These are phyloP conservation scores for Sebastes vulpes DNA, from an alignment of 2,797 vertebrate genomes.

Conservation along the genomic window DNA sequence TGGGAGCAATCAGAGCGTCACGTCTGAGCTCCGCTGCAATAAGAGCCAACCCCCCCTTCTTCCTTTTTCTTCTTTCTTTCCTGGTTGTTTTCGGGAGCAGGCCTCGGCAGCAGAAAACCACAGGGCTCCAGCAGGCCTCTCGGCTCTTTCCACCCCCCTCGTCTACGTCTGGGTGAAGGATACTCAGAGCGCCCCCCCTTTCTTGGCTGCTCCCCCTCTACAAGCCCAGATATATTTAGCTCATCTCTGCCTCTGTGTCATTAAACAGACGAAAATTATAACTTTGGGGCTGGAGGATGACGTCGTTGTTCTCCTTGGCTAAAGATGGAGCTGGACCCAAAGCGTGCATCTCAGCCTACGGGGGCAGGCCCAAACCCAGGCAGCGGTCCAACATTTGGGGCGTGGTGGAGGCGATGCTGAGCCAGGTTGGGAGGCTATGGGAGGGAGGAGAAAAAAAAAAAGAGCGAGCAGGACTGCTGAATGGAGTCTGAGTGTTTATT, in stretches of 20 bases:
- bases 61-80: slow-evolving; percentile 53
- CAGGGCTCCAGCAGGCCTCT: slow-evolving; percentile 70
- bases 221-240: slow-evolving; percentile 79
- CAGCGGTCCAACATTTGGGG: slow-evolving; percentile 57
- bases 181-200: slow-evolving; percentile 29
- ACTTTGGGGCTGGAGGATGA: slow-evolving; percentile 67
- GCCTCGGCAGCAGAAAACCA: slow-evolving; percentile 68
- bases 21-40: slow-evolving; percentile 74
- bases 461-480: slow-evolving; percentile 27
- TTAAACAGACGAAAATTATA: slow-evolving; percentile 85
- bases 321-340: slow-evolving; percentile 20
- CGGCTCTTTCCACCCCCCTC: slow-evolving; percentile 21
- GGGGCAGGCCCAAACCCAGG: slow-evolving; percentile 38
- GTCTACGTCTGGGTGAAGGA: slow-evolving; percentile 41
- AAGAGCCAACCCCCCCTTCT: slow-evolving; percentile 31
- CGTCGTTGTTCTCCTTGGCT: slow-evolving; percentile 69
- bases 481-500: slow-evolving; percentile 62
- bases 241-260: slow-evolving; percentile 77
- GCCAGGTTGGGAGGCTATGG: slow-evolving; percentile 46
- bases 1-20: slow-evolving; percentile 82
- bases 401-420: slow-evolving; percentile 52
- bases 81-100: slow-evolving; percentile 68
- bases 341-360: slow-evolving; percentile 30
- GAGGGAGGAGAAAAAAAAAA: not conserved
- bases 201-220: slow-evolving; percentile 13